Evolutionary conservation across 2,113 vertebrate genomes (phyloP), one percentile per base, ranked within the genome.

Genomic region (Otus sunia): DNA sequence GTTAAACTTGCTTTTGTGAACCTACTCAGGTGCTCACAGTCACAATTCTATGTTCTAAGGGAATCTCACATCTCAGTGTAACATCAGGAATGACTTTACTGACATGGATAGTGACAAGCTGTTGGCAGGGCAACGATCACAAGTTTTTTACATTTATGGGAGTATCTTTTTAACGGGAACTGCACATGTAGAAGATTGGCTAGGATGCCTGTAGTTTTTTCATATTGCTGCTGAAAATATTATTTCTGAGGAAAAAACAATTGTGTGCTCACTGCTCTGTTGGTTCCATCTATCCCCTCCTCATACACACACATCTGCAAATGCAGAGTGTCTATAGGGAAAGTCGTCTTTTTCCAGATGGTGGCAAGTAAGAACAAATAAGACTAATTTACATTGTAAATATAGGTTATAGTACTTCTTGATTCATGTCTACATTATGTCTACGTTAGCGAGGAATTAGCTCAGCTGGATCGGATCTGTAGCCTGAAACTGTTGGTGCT

Each of bases 1-100:
- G 18, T 90, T 86, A 66, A 30, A 45, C 79, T 88, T 69, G 60
- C 29, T 89, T 93, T 96, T 95, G 56, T 84, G 49, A 94, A 78
- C 32, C 29, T 81, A 7, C 27, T 67, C 10, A 56, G 60, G 11
- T 50, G 75, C 19, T 90, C 34, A n/a, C 9, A 83, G 50, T 41
- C 69, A 76, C 3, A 66, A 20, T 77, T 75, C 53, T 84, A 1
- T 56, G 25, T 30, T 86, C 81, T 78, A 22, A 76, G 63, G 69
- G 82, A 59, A 26, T 64, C 8, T 49, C 53, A 11, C 26, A 53
- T 83, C 84, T 3, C 1, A 80, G 32, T 80, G 37, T 59, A 78
- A 89, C 47, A 56, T 41, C 0, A 2, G 50, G 62, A 76, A 80
- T 63, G 1, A 73, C 49, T 83, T 64, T 39, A 64, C n/a, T 80